These are phyloP conservation scores for Formica aserva DNA, from an alignment of 2,888 invertebrate species.

Conservation along the genomic window DNA sequence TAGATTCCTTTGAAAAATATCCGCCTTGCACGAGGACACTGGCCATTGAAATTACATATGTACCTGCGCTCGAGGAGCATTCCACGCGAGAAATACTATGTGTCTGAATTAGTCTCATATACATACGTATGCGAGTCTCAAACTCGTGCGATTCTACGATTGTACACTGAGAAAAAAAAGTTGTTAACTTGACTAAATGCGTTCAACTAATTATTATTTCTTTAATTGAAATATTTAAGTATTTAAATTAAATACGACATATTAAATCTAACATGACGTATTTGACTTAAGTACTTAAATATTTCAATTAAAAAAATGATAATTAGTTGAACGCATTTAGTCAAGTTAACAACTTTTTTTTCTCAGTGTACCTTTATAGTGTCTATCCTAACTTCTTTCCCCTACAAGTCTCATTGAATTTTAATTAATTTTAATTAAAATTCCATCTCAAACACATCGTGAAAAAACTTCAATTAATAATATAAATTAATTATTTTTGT, in stretches of 20 bases:
- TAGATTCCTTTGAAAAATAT: slow-evolving; percentile 67
- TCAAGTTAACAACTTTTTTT: no score
- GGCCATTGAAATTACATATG: slow-evolving; percentile 43
- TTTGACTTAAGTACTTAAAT: no score
- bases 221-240: no score
- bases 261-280: no score
- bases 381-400: background rate
- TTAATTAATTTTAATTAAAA: background rate
- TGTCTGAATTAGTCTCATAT: slow-evolving; percentile 9
- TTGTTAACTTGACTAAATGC: no score
- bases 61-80: slow-evolving; percentile 45
- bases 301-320: no score
- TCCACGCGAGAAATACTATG: slow-evolving; percentile 39
- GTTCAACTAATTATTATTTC: no score
- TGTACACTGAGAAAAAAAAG: no score
- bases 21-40: slow-evolving; percentile 51
- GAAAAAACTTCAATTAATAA: background rate
- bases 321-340: no score
- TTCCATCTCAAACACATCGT: background rate
- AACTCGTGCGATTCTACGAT: background rate
- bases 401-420: background rate
- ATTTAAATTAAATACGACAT: no score
- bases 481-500: background rate
- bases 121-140: background rate
- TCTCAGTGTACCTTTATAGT: slow-evolving; percentile 1